Evolutionary conservation across 1,140 invertebrate genomes (phyloP), one percentile per base, ranked within the genome.

Genomic region (Pseudomyrmex concolor): DNA sequence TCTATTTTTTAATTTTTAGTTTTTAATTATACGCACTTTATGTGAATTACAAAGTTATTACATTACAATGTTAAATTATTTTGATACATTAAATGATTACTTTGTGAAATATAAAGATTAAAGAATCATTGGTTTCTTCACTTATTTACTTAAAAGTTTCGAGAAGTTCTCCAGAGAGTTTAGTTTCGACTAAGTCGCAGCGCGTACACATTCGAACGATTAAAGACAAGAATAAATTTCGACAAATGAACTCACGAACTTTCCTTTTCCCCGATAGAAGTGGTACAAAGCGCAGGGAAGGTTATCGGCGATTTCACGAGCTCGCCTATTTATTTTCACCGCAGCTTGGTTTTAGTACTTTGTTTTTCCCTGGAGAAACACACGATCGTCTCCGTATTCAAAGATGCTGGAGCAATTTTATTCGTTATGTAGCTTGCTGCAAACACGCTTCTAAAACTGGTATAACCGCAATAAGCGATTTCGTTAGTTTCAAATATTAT

Each of bases 371-470:
- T n/a, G 34, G 34, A 0, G 9, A 17, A 17, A 68, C 57, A 43
- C 66, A 78, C 51, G 51, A 25, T 70, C 64, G 19, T 70, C 64
- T 59, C 43, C 45, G 66, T 55, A 71, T 71, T 80, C 66, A 71
- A 80, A 80, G 66, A 80, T 60, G 76, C 34, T 22, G 43, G 19
- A 0, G 43, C 76, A 71, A 59, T 80, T 80, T 80, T 80, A 70
- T 70, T 71, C n/a, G 15, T 45, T 55, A 48, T 71, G 22, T 71
- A 59, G 45, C 12, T 43, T 15, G 76, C 66, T 15, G 54, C 45
- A 25, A 8, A 8, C 48, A 57, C 19, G 19, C 51, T 51, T 34
- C 34, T 34, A 34, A 8, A 15, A 68, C 57, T 45, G 15, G 54
- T 34, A 45, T 9, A 15, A 0, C 9, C 15, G 54, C 54, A 71